Percentiles rank a stretch among this genome's conserved stretches.
phyloP scores from a whole-genome alignment of 2,113 vertebrate species.

The Himantopus leucocephalus region DNA sequence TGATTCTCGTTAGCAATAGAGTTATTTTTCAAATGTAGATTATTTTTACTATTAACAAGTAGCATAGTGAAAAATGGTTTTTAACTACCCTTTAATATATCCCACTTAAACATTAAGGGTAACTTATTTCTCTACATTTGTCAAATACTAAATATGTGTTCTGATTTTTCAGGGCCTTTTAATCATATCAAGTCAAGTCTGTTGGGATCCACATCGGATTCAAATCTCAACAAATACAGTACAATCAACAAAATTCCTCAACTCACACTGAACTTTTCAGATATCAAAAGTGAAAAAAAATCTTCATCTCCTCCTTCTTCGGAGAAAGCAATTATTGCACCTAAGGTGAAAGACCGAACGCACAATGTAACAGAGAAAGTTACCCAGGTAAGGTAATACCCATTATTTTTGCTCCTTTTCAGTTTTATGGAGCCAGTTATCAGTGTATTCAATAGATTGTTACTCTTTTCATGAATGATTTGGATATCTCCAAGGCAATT shows the following conservation, averaged over 20 bases:
- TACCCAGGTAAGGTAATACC: conserved; percentile 86
- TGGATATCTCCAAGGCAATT: not conserved
- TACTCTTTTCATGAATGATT: not conserved
- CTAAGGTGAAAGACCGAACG: conserved; percentile 97
- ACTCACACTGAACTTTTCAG: conserved; percentile 95
- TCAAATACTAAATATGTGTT: conserved; percentile 36
- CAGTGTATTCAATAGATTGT: not conserved
- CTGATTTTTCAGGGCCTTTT: conserved; percentile 86
- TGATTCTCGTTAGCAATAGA: not conserved
- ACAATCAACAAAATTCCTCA: conserved; percentile 98
- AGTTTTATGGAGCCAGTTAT: not conserved
- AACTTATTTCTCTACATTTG: not conserved
- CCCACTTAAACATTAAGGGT: not conserved
- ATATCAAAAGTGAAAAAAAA: conserved; percentile 92
- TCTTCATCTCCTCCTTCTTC: conserved; percentile 91
- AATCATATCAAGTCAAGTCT: conserved; percentile 97
- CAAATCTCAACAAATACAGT: conserved; percentile 98
- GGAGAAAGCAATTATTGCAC: conserved; percentile 95
- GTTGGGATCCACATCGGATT: conserved; percentile 96
- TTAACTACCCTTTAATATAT: not conserved
- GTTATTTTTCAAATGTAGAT: not conserved
- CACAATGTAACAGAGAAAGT: conserved; percentile 99
- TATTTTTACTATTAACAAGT: not conserved
- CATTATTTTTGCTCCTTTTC: not conserved
- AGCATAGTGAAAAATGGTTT: not conserved